Percentiles rank a stretch among this genome's conserved stretches.
Conservation (phyloP, 2,113 vertebrate genomes). For the Centropus bengalensis region DNA sequence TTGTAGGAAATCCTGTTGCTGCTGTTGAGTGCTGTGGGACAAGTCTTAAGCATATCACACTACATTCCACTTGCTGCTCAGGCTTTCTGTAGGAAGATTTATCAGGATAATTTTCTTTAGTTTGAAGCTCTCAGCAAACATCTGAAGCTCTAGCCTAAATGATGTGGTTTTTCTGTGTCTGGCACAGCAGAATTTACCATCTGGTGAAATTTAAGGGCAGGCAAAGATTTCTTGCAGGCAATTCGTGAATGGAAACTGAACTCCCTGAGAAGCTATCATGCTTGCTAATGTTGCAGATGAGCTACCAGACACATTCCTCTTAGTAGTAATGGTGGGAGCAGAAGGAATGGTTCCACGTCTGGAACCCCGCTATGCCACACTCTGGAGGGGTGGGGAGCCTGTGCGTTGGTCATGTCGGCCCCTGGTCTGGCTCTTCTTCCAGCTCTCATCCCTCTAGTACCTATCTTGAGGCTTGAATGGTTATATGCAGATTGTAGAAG, state of each 20-base stretch:
- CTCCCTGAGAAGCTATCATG: neutral
- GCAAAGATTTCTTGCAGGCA: neutral
- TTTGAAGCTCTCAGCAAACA: neutral
- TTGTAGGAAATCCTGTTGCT: neutral
- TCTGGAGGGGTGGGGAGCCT: neutral
- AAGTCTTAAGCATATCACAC: neutral
- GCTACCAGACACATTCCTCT: neutral
- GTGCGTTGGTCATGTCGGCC: accelerated
- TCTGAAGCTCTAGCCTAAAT: neutral
- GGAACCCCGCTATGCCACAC: neutral
- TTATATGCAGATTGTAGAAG: neutral
- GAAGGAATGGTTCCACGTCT: neutral
- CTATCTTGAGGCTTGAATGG: neutral
- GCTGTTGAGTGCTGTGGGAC: neutral
- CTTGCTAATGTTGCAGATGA: neutral
- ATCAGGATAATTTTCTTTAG: neutral
- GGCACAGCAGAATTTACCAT: neutral
- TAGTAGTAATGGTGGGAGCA: accelerated
- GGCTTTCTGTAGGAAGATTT: neutral
- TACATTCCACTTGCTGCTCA: neutral
- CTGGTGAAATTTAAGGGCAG: neutral
- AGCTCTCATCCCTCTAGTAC: neutral
- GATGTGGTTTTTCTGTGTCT: neutral
- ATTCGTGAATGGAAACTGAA: neutral
- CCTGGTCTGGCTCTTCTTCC: neutral